A percentile compares a stretch with the other conserved stretches of the same genome.
Evolutionary conservation across 1,140 invertebrate species (phyloP).

Genomic region (Drosophila melanica): DNA sequence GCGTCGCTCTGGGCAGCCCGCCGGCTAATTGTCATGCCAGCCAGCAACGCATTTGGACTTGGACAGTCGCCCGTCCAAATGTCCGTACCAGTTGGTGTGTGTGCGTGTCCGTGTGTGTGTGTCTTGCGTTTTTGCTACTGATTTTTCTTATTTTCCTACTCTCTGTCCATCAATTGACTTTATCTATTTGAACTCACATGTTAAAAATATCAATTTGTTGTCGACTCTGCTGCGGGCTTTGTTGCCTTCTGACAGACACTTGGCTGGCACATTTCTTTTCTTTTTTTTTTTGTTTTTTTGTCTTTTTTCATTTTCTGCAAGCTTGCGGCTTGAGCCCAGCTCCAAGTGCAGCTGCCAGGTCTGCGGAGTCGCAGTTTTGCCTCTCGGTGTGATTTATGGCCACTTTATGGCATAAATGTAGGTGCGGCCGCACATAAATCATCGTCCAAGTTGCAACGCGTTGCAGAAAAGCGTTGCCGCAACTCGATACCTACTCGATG

Average conservation of each 20-base stretch:
- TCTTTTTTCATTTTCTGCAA: neutral
- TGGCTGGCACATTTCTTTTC: slow-evolving; percentile 12
- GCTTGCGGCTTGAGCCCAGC: slow-evolving; percentile 25
- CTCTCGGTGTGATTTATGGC: slow-evolving; percentile 80
- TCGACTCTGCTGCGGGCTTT: slow-evolving; percentile 65
- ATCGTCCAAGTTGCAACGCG: slow-evolving; percentile 70
- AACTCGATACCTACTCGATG: slow-evolving; percentile 28
- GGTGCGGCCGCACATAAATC: slow-evolving; percentile 80
- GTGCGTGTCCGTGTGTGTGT: slow-evolving; percentile 32
- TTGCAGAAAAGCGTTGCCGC: slow-evolving; percentile 46
- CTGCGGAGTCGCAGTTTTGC: slow-evolving; percentile 65
- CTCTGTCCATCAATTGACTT: slow-evolving; percentile 78
- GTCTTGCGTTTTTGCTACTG: slow-evolving; percentile 38
- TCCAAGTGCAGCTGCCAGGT: slow-evolving; percentile 33
- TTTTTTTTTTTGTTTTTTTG: neutral
- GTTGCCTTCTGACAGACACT: slow-evolving; percentile 57
- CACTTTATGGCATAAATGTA: slow-evolving; percentile 78
- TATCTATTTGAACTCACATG: slow-evolving; percentile 81
- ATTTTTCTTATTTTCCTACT: slow-evolving; percentile 58
- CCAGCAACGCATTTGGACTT: slow-evolving; percentile 59
- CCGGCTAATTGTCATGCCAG: slow-evolving; percentile 79
- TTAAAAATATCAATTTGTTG: slow-evolving; percentile 82
- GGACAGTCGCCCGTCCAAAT: slow-evolving; percentile 27
- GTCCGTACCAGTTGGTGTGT: slow-evolving; percentile 22
- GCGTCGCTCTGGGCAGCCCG: slow-evolving; percentile 72